Conservation (phyloP, 2,888 invertebrate genomes). For the Invenusta paracnida region DNA sequence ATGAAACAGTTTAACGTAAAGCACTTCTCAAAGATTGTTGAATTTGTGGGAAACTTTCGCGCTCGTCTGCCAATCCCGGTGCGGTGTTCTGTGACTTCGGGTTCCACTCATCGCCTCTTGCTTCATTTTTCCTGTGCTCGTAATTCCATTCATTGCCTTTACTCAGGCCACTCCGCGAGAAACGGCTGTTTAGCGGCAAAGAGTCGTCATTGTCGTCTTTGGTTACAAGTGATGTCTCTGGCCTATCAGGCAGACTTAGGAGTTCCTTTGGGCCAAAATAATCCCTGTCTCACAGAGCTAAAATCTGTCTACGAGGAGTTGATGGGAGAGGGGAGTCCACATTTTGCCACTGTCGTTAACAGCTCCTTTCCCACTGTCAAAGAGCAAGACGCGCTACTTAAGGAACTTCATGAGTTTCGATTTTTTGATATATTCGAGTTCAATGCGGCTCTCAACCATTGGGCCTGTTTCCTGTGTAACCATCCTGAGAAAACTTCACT, state of each 20-base stretch:
- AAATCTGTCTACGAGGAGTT: constrained; percentile 91
- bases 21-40: constrained; percentile 75
- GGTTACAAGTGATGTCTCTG: constrained; percentile 10
- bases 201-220: background rate
- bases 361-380: constrained; percentile 85
- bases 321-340: constrained; percentile 73
- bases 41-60: constrained; percentile 24
- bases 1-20: constrained; percentile 94
- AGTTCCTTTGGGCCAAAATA: constrained; percentile 59
- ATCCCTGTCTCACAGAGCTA: constrained; percentile 58
- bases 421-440: constrained; percentile 1
- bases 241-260: constrained; percentile 55
- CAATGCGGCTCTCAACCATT: background rate
- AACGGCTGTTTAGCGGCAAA: background rate
- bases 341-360: constrained; percentile 74
- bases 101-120: background rate
- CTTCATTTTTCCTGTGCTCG: constrained; percentile 10
- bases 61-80: constrained; percentile 1
- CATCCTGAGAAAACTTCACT: background rate
- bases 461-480: background rate
- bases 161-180: too few species aligned
- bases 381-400: constrained; percentile 55
- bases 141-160: background rate
- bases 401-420: background rate
- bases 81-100: background rate